A percentile compares a stretch with the other conserved stretches of the same genome.
phyloP scores from a whole-genome alignment of 2,888 invertebrate genomes.

The Heliconius sara region DNA sequence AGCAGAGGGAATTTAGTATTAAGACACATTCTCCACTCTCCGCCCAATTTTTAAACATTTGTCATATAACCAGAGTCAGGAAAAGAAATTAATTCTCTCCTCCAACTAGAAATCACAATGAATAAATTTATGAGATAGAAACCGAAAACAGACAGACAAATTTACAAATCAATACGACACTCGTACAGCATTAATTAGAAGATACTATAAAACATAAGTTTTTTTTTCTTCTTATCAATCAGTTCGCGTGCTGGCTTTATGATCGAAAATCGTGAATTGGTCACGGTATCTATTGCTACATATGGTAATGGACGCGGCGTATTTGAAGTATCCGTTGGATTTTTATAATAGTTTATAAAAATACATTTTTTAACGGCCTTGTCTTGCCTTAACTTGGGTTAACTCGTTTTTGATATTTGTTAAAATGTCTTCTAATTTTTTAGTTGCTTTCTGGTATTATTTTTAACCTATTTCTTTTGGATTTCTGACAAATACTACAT shows the following conservation, averaged over 20 bases:
- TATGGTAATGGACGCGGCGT: slow-evolving; percentile 49
- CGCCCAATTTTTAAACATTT: too few species aligned
- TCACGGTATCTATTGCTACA: slow-evolving; percentile 52
- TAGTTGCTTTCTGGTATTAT: background rate
- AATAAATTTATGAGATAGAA: background rate
- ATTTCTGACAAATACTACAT: background rate
- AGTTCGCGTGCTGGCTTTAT: slow-evolving; percentile 58
- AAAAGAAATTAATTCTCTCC: too few species aligned
- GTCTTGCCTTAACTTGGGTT: background rate
- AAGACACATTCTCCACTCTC: too few species aligned
- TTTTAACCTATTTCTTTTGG: slow-evolving; percentile 4
- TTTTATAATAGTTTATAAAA: slow-evolving; percentile 37
- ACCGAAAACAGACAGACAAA: background rate
- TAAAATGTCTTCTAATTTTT: slow-evolving; percentile 1
- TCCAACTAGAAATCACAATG: background rate
- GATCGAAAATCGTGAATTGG: slow-evolving; percentile 60
- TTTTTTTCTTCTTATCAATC: slow-evolving; percentile 52
- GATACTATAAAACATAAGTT: slow-evolving; percentile 47
- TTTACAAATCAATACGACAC: slow-evolving; percentile 28
- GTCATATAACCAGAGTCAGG: too few species aligned
- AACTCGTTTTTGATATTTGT: slow-evolving; percentile 21
- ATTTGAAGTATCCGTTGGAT: slow-evolving; percentile 47
- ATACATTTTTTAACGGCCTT: slow-evolving; percentile 32
- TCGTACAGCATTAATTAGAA: slow-evolving; percentile 53
- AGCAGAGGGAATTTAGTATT: too few species aligned